Base-by-base conservation (phyloP, 2,113 vertebrate genomes). In the Amphiprion percula region DNA sequence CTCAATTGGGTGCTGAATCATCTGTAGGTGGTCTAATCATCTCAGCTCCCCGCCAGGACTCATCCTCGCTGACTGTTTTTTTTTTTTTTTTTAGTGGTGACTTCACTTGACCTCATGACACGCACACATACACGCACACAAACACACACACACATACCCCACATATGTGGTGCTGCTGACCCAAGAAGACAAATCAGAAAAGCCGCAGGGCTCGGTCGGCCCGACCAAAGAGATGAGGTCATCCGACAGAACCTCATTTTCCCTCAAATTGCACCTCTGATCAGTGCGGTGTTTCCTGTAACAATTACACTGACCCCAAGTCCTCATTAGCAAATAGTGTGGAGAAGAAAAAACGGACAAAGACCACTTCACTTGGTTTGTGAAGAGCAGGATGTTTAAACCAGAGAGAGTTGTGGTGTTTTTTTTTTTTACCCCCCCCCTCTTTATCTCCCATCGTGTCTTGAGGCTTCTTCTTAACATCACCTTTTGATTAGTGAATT, bases 261-360 rank as follows among this genome's bases (percentile, higher is more conserved):
- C 92, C 88, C 89, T 93, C 90, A 95, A 92, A 94, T 93, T 91
- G 90, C 90, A 91, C 92, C 83, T 93, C 92, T 94, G 94, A 95
- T 94, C 93, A 94, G 89, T n/a, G 73, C 81, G 0, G 87, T 88
- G 92, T 94, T 94, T 94, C 92, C 94, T 94, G 91, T 90, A 91
- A 91, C 93, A 93, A 95, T 95, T 94, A 94, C 90, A 89, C 79
- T 90, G 91, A 94, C 90, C 91, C 86, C 77, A 81, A 83, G 87
- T 89, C 79, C 93, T 94, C 93, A 95, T 94, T 93, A 94, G 92
- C 85, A 89, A 83, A 89, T 85, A 79, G 85, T 85, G 88, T 82
- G 79, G 84, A 87, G 81, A 70, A 83, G 64, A 67, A 49, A 50
- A 70, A 80, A 72, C 47, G 71, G 82, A 91, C 86, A 91, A 89